Percentiles rank a stretch among this genome's conserved stretches.
Evolutionary conservation across 2,888 invertebrate genomes (phyloP).

Genomic region (Automeris io): DNA sequence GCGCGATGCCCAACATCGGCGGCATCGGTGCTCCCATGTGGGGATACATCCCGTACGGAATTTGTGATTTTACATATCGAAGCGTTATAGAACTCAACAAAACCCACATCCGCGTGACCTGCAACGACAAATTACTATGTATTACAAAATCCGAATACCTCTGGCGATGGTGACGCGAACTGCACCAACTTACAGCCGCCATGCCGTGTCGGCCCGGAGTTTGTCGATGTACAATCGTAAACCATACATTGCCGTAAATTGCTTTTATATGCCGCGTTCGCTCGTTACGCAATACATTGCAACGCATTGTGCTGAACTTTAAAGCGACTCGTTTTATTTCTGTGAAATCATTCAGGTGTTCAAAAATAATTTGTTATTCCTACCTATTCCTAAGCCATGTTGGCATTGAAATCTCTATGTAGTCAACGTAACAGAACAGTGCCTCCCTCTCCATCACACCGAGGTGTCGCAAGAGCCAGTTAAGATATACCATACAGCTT

Average conservation of each 20-base stretch:
- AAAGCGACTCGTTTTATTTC: neutral
- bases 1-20: conserved; percentile 12
- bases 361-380: neutral
- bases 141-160: neutral
- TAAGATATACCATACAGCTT: no score
- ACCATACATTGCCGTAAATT: neutral
- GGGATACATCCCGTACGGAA: conserved; percentile 15
- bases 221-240: conserved; percentile 1
- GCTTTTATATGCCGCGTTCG: neutral
- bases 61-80: conserved; percentile 19
- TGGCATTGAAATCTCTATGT: no score
- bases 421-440: no score
- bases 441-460: no score
- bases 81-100: neutral
- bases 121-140: neutral
- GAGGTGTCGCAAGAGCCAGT: no score
- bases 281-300: neutral
- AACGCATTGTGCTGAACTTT: neutral
- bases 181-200: neutral
- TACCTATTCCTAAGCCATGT: no score
- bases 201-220: neutral
- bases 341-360: neutral
- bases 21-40: conserved; percentile 12
- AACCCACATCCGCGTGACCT: neutral
- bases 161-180: neutral